These are phyloP conservation scores for Numenius arquata DNA, from an alignment of 2,113 vertebrate genomes.

Conservation along the genomic window DNA sequence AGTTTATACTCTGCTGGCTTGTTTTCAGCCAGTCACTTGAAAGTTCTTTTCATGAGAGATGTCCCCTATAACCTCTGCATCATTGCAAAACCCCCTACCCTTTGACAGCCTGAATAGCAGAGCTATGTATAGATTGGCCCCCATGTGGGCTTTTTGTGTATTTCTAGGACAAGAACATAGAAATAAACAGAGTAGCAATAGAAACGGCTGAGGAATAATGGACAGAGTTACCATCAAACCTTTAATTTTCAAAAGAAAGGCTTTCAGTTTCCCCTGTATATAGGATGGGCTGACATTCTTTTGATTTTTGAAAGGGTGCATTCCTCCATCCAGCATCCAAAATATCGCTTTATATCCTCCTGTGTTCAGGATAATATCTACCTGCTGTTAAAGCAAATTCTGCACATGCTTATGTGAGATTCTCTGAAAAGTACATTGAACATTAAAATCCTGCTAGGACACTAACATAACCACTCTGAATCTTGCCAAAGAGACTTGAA, in stretches of 20 bases:
- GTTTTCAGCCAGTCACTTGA: not conserved
- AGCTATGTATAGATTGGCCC: not conserved
- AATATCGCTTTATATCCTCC: not conserved
- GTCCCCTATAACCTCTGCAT: not conserved
- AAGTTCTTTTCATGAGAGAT: not conserved
- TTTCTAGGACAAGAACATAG: not conserved
- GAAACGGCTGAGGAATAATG: not conserved
- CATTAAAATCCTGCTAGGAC: not conserved
- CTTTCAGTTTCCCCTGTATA: not conserved
- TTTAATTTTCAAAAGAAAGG: not conserved
- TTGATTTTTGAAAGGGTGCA: not conserved
- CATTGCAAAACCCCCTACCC: not conserved
- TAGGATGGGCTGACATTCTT: not conserved
- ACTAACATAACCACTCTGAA: not conserved
- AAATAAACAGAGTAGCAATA: not conserved
- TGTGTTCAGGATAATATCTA: not conserved
- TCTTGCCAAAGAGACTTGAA: not conserved
- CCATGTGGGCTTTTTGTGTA: no score
- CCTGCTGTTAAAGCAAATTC: not conserved
- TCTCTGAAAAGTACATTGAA: not conserved
- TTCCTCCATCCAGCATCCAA: not conserved
- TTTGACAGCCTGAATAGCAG: not conserved
- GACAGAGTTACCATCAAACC: not conserved
- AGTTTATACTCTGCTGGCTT: not conserved
- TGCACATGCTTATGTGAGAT: accelerated